Evolutionary conservation across 2,888 invertebrate genomes (phyloP).

Genomic region (Cetonia aurata): DNA sequence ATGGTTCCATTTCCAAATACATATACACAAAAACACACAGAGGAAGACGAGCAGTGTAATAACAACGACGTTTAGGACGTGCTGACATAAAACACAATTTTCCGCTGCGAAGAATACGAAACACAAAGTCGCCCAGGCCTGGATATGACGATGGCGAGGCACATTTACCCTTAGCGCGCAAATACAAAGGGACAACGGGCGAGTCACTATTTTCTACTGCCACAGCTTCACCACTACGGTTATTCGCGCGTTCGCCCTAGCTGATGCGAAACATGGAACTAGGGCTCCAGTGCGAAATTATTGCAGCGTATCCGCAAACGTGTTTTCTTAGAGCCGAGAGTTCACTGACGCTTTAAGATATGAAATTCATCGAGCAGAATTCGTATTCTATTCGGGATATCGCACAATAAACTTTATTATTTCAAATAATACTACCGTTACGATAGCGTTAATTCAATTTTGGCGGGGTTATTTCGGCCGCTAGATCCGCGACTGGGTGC

Average conservation of each 20-base stretch:
- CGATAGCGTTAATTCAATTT: conserved; percentile 33
- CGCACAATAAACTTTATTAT: conserved; percentile 35
- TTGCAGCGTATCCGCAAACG: conserved; percentile 18
- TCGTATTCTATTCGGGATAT: conserved; percentile 24
- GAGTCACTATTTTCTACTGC: conserved; percentile 11
- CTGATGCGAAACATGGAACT: conserved; percentile 10
- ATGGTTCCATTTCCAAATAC: conserved; percentile 27
- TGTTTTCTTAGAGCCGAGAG: conserved; percentile 30
- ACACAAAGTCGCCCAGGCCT: conserved; percentile 20
- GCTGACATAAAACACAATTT: conserved; percentile 36
- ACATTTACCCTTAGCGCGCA: conserved; percentile 6
- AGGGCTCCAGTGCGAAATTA: conserved; percentile 9
- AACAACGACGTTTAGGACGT: conserved; percentile 34
- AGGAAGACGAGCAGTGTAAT: conserved; percentile 24
- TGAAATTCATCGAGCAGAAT: conserved; percentile 21
- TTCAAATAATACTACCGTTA: conserved; percentile 31
- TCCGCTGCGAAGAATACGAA: conserved; percentile 27
- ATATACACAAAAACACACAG: background rate
- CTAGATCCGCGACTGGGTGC: background rate
- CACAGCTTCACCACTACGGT: background rate
- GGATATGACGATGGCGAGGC: conserved; percentile 12
- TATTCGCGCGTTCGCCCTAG: conserved; percentile 2
- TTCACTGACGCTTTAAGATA: conserved; percentile 25
- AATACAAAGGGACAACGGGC: conserved; percentile 6
- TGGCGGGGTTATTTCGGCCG: background rate